Evolutionary conservation across 2,113 vertebrate species (phyloP), one percentile per base, ranked within the genome.

Genomic region (Oreochromis niloticus): DNA sequence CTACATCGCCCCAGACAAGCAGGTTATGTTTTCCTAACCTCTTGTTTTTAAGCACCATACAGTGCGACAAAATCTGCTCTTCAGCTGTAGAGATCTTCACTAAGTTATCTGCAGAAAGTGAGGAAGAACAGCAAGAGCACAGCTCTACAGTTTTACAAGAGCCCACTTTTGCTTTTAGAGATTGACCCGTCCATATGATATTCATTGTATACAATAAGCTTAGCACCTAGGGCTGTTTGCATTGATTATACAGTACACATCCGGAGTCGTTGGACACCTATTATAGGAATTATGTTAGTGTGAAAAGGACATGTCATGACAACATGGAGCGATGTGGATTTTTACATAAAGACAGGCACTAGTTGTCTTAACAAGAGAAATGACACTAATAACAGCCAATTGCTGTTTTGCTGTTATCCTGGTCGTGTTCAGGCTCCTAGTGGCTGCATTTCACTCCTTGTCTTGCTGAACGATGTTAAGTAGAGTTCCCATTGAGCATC

Each of bases 311-410:
- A 85, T 80, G 75, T 22, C 36, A 63, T 89, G 90, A 91, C 90
- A 93, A 91, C 79, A 56, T 84, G 43, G 71, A 63, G 78, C 3
- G 2, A 57, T 81, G 73, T 84, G 57, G 84, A 78, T 91, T 92
- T 78, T 85, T 79, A 85, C 54, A 82, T 56, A 59, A 3, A 75
- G 57, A 27, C 82, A 48, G 81, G 34, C 27, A n/a, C 89, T 85
- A 66, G 39, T 59, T n/a, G 9, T 82, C 84, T 83, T 91, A 93
- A 95, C 89, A 94, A 80, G 84, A 91, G 19, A 87, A 59, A 85
- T 95, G 95, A 96, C 92, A 87, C 91, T 94, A 90, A 93, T 95
- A 87, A 91, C 83, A 94, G 86, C 91, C 91, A 92, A 94, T 91
- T 94, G 94, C 89, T 34, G 30, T 83, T 82, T 86, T 92, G 63